Conservation (phyloP, 2,797 vertebrate genomes). For the Acanthurus tractus region DNA sequence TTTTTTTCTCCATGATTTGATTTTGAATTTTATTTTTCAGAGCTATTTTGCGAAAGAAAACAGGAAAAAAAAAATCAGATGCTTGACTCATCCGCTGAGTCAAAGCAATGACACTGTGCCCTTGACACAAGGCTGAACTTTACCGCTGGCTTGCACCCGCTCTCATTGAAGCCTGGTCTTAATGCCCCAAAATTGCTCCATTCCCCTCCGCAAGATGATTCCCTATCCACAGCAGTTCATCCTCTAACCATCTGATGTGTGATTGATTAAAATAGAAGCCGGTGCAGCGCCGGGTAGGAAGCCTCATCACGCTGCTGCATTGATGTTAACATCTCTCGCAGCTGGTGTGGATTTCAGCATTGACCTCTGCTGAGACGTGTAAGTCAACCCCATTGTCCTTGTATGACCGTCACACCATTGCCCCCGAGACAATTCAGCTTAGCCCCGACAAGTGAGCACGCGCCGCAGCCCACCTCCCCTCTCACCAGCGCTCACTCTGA, state of each 20-base stretch:
- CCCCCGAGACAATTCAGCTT: constrained; percentile 58
- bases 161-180: constrained; percentile 37
- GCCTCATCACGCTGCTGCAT: constrained; percentile 49
- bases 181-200: constrained; percentile 58
- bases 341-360: constrained; percentile 75
- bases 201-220: constrained; percentile 64
- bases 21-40: constrained; percentile 49
- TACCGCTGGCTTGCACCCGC: constrained; percentile 5
- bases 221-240: constrained; percentile 58
- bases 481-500: constrained; percentile 60
- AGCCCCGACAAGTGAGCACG: constrained; percentile 50
- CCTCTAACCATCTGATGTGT: constrained; percentile 64
- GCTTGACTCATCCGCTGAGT: constrained; percentile 50
- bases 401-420: constrained; percentile 75
- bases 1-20: constrained; percentile 18
- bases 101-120: constrained; percentile 46
- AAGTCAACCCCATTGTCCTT: constrained; percentile 77
- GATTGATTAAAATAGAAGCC: constrained; percentile 71
- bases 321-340: constrained; percentile 65
- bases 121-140: constrained; percentile 66
- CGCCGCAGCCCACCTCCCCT: constrained; percentile 35
- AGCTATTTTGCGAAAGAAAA: constrained; percentile 24
- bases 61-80: constrained; percentile 31
- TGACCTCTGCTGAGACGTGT: constrained; percentile 77
- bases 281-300: constrained; percentile 32